A percentile compares a stretch with the other conserved stretches of the same genome.
Conservation (phyloP, 1,140 invertebrate genomes). For the Listronotus bonariensis region DNA sequence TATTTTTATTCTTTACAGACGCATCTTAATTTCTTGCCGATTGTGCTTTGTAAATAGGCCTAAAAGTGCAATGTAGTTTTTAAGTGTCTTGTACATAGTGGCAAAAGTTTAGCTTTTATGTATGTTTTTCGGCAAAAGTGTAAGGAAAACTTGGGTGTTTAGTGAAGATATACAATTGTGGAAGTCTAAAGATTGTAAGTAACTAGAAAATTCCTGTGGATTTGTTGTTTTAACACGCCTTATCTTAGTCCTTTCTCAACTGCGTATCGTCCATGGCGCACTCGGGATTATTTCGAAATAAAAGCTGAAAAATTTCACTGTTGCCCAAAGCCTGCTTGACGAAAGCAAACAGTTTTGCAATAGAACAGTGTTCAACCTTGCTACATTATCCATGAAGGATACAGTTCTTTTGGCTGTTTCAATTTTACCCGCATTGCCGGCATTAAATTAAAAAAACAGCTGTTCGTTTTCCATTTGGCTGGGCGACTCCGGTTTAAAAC, state of each 20-base stretch:
- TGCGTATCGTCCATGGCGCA: constrained; percentile 28
- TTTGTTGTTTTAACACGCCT: constrained; percentile 20
- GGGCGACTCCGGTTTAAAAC: neutral
- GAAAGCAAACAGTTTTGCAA: constrained; percentile 14
- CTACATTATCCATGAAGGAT: neutral
- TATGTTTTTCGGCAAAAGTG: constrained; percentile 26
- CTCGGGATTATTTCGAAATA: constrained; percentile 27
- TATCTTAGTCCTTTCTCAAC: constrained; percentile 8
- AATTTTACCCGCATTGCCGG: constrained; percentile 23
- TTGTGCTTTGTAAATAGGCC: constrained; percentile 17
- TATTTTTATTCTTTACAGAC: constrained; percentile 13
- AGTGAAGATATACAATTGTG: neutral
- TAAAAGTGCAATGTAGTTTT: constrained; percentile 41
- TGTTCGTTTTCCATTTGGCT: constrained; percentile 10
- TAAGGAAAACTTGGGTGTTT: constrained; percentile 6
- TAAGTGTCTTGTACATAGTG: constrained; percentile 27
- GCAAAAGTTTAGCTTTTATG: constrained; percentile 26
- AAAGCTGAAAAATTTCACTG: constrained; percentile 16
- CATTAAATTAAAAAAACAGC: constrained; percentile 18
- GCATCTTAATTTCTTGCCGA: constrained; percentile 6
- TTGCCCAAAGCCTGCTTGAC: neutral
- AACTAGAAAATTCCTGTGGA: neutral
- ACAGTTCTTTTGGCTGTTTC: neutral
- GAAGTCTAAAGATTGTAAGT: constrained; percentile 6
- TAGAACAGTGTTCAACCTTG: constrained; percentile 6